Evolutionary conservation across 2,888 invertebrate species (phyloP), one percentile per base, ranked within the genome.

Genomic region (Melinopterus prodromus): DNA sequence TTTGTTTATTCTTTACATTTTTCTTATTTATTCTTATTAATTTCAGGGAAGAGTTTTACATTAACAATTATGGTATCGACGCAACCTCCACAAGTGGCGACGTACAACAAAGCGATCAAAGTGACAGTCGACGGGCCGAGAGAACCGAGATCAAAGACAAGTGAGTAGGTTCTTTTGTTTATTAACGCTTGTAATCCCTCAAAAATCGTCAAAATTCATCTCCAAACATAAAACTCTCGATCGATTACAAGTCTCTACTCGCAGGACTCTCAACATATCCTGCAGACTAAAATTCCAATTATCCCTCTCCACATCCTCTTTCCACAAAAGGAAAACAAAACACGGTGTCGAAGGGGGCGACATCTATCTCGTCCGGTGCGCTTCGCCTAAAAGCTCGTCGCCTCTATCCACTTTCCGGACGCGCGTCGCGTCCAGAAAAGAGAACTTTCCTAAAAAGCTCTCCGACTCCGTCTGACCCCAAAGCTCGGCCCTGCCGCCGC

Each of bases 111-210:
- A 90, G 98, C 98, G 83, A 99, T 99, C 90, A 99, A 99, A 91
- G 98, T 99, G 84, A 99, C 99, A 26, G 98, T 99, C 79, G 99
- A 99, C 90, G 99, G 99, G 84, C 99, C 99, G 9, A 90, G 99
- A 86, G 98, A 98, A 90, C 98, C 99, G 6, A 91, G 98, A 87
- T 97, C 97, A 84, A 97, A 97, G 91, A 96, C 96, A 91, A 96
- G 95, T 96, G 93, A 95, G 95, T 92, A 90, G 35, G 15, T 36
- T 74, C 37, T 3, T 53, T 53, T 53, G 53, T 53, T 53, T 53
- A 16, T 71, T 71, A 71, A 71, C 14, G 6, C 6, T 71, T 9
- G n/a, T 26, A 1, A 16, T 26, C 26, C 1, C 26, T 26, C 3
- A 26, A 26, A 26, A 26, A 26, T 26, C 26, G 1, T 2, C 26